Base-by-base conservation (phyloP, 1,140 invertebrate species). In the Heliconius himera region DNA sequence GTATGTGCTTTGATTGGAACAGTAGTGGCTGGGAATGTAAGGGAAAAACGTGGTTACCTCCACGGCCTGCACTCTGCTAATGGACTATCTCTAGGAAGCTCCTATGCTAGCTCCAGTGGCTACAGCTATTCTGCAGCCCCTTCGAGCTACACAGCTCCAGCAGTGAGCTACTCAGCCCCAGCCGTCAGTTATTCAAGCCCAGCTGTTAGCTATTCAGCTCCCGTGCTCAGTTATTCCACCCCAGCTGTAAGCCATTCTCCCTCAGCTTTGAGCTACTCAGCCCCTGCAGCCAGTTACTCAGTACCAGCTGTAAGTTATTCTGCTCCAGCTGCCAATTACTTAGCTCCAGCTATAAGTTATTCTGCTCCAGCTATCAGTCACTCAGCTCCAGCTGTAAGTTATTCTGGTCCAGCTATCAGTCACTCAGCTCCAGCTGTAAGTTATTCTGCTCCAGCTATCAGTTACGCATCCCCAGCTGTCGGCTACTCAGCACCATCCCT, bases 1-100 rank as follows among this genome's bases (percentile, higher is more conserved):
- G 8, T 84, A 26, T 70, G 85, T 38, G 82, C 75, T 22, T 16
- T 86, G n/a, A 82, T 83, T 41, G 86, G 80, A 13, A 76, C 77
- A 56, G 83, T 75, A n/a, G 54, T 78, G 3, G 83, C 82, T 46
- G 82, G 78, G 4, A 60, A 81, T 22, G 79, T 82, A 26, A 86
- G 87, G 13, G 82, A 83, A 33, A 86, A 86, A 83, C 83, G 87
- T 70, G 84, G 86, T 26, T 83, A 60, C 81, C 76, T 89, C 49
- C 73, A 79, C 77, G 83, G 85, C 56, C 79, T 75, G 36, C 78
- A 82, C 74, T 76, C 77, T 46, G 38, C 73, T 11, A 72, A 78
- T 41, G 76, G 82, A 18, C 33, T 36, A 36, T 36, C 33, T 36
- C 36, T 51, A 5, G 79, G 82, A 38, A 36, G 66, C 22, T 76